These are phyloP conservation scores for Argya squamiceps DNA, from an alignment of 2,797 vertebrate genomes.

Conservation along the genomic window DNA sequence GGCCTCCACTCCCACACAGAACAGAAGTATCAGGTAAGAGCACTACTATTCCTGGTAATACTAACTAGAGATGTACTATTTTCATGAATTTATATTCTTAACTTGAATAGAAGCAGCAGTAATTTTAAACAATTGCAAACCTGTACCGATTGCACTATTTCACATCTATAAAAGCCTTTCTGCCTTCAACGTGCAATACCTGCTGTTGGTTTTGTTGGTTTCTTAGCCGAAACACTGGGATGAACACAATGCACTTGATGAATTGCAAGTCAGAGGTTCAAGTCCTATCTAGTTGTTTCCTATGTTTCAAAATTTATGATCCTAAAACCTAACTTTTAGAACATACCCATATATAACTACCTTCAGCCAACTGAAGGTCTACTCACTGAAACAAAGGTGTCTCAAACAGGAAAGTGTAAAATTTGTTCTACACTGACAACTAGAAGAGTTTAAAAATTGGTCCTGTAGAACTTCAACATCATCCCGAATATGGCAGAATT, in stretches of 20 bases:
- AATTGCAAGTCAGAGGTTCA: background rate
- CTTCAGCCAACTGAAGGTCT: background rate
- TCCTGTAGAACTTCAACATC: rapidly evolving
- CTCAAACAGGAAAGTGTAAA: background rate
- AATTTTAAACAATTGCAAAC: background rate
- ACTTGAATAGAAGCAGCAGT: background rate
- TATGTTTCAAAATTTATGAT: background rate
- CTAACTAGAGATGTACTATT: background rate
- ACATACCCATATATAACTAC: rapidly evolving
- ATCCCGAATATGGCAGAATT: background rate
- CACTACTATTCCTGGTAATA: background rate
- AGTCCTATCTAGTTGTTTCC: background rate
- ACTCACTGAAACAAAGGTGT: background rate
- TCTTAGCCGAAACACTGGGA: background rate
- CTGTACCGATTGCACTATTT: background rate
- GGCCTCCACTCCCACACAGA: background rate
- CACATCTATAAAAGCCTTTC: background rate
- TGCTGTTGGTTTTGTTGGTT: background rate
- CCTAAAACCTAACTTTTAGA: background rate
- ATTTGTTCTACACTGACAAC: background rate
- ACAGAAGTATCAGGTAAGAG: background rate
- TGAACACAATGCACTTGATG: background rate
- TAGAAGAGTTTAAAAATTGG: background rate
- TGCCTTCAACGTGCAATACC: background rate
- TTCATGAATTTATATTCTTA: background rate